These are phyloP conservation scores for Lepetodrilus schrolli DNA, from an alignment of 2,888 invertebrate genomes.

Conservation along the genomic window DNA sequence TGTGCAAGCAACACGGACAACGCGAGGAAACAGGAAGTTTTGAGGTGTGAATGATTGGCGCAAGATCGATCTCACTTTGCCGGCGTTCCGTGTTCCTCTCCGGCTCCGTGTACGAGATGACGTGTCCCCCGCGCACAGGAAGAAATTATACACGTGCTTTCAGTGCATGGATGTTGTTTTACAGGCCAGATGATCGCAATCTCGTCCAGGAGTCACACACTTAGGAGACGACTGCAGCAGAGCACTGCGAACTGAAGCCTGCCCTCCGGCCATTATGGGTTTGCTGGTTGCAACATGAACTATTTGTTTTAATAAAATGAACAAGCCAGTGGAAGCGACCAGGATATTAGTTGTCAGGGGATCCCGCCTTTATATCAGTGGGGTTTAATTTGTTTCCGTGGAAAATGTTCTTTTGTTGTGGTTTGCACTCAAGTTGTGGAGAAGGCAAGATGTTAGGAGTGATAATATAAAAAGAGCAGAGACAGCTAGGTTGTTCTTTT, in stretches of 20 bases:
- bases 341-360: background rate
- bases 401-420: conserved; percentile 22
- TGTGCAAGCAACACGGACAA: background rate
- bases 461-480: too few species aligned
- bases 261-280: background rate
- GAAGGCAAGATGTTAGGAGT: too few species aligned
- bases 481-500: too few species aligned
- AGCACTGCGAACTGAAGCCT: background rate
- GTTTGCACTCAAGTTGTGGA: background rate
- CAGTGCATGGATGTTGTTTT: conserved; percentile 6
- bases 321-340: background rate
- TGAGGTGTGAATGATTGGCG: conserved; percentile 19
- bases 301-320: conserved; percentile 26
- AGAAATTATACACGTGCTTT: conserved; percentile 25
- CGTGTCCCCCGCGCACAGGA: background rate
- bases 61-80: background rate
- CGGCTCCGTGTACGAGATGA: background rate
- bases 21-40: background rate
- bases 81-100: background rate
- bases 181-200: background rate
- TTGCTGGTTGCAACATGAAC: conserved; percentile 15
- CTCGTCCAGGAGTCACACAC: conserved; percentile 4
- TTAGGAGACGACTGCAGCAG: background rate
- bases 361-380: conserved; percentile 6
- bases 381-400: conserved; percentile 11